Conservation (phyloP, 2,797 vertebrate species). For the Moxostoma hubbsi region DNA sequence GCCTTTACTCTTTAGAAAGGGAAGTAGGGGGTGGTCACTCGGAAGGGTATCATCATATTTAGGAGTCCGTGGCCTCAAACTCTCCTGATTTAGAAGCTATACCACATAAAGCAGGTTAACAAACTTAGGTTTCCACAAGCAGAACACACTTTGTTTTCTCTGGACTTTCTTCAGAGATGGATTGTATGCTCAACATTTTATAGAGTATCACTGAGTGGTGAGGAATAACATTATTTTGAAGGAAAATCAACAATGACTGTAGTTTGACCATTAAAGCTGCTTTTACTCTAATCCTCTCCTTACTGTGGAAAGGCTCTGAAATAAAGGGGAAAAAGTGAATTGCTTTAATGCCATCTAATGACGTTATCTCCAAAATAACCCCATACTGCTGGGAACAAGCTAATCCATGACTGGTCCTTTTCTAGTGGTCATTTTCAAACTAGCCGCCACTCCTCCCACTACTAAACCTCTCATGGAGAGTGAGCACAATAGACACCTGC, state of each 20-base stretch:
- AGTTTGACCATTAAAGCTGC: conserved; percentile 73
- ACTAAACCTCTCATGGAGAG: conserved; percentile 66
- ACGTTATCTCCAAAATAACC: conserved; percentile 78
- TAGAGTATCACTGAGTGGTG: conserved; percentile 65
- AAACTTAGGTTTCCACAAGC: no score
- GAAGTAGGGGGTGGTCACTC: no score
- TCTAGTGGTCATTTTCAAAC: conserved; percentile 67
- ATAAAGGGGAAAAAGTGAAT: conserved; percentile 67
- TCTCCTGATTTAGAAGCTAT: no score
- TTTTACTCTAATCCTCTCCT: conserved; percentile 67
- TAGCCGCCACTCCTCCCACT: conserved; percentile 62
- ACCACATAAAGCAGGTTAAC: no score
- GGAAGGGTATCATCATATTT: no score
- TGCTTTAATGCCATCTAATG: conserved; percentile 78
- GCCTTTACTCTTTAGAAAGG: no score
- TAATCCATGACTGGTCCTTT: conserved; percentile 79
- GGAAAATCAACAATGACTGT: conserved; percentile 58
- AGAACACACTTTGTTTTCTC: conserved; percentile 5
- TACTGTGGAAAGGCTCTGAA: conserved; percentile 59
- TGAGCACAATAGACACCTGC: conserved; percentile 71
- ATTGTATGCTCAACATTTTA: conserved; percentile 46
- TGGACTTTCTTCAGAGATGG: background rate
- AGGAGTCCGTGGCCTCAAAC: no score
- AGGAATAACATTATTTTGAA: conserved; percentile 70
- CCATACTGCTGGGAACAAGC: conserved; percentile 83